A percentile compares a stretch with the other conserved stretches of the same genome.
Conservation (phyloP, 2,797 vertebrate genomes). For the Chanos chanos region DNA sequence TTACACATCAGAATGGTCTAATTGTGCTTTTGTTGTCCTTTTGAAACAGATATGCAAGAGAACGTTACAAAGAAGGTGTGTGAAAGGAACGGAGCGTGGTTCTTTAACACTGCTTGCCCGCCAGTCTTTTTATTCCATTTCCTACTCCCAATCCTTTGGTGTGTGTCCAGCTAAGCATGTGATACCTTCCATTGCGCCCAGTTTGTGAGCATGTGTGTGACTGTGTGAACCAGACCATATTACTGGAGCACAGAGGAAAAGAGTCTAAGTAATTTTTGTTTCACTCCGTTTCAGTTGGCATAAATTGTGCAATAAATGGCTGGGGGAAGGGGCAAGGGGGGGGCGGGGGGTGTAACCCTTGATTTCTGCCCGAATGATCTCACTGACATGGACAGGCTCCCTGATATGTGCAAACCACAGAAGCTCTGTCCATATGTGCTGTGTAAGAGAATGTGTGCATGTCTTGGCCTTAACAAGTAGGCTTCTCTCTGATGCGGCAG, state of each 20-base stretch:
- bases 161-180: conserved; percentile 22
- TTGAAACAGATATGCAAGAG: conserved; percentile 38
- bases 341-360: conserved; percentile 49
- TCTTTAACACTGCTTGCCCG: conserved; percentile 25
- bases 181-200: neutral
- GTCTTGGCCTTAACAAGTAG: conserved; percentile 49
- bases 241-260: conserved; percentile 61
- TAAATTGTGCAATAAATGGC: conserved; percentile 54
- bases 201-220: conserved; percentile 4
- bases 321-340: neutral
- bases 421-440: conserved; percentile 22
- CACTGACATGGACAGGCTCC: conserved; percentile 45
- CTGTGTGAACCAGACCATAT: conserved; percentile 51
- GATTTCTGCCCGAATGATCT: conserved; percentile 51
- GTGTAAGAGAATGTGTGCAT: conserved; percentile 30
- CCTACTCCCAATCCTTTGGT: conserved; percentile 20
- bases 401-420: conserved; percentile 38
- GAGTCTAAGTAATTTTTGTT: conserved; percentile 55
- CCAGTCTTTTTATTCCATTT: conserved; percentile 24
- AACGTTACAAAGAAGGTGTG: conserved; percentile 29
- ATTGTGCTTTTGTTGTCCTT: conserved; percentile 35
- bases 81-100: conserved; percentile 18
- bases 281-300: conserved; percentile 61
- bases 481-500: conserved; percentile 48
- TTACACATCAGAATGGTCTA: conserved; percentile 41